Evolutionary conservation across 1,140 invertebrate species (phyloP), one percentile per base, ranked within the genome.

Genomic region (Brachionus manjavacas): DNA sequence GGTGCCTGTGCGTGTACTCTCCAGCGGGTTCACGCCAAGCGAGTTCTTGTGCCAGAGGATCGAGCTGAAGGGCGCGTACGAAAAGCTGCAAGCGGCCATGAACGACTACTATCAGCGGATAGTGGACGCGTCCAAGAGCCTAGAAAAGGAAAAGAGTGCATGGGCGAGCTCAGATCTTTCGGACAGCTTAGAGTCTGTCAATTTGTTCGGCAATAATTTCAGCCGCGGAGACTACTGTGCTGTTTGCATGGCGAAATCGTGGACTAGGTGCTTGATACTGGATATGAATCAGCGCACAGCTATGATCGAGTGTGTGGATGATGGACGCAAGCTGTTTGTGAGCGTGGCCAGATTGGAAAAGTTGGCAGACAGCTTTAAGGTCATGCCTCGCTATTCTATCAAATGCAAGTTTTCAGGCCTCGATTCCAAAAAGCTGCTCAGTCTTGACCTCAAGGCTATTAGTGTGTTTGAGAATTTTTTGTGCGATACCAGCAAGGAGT

Each of bases 41-140:
- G 64, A 31, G n/a, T 81, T 81, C 52, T 64, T 23, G n/a, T 39
- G 25, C 8, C 79, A 81, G 28, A 60, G 79, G 25, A 20, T 64
- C 25, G 64, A 68, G n/a, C 39, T 81, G 9, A 43, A 43, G 12
- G 43, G 25, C 41, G 41, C 52, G 25, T 81, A 81, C 20, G 55
- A 60, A n/a, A 68, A 41, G 46, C 31, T 81, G 16, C 31, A 68
- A 28, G 3, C 3, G 4, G 52, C 52, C 9, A 81, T 81, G 79
- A 81, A 81, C 20, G 79, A 60, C 3, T 81, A 64, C 23, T 81
- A 81, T 68, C 72, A 76, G 41, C 46, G 41, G 25, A 76, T 76
- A 49, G 41, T 25, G 14, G 46, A 76, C 20, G 72, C 72, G 11
- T 76, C 72, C 28, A 76, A 76, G 41, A 76, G 72, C 41, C 41